Evolutionary conservation across 2,113 vertebrate genomes (phyloP).

Genomic region (Nanorana parkeri): DNA sequence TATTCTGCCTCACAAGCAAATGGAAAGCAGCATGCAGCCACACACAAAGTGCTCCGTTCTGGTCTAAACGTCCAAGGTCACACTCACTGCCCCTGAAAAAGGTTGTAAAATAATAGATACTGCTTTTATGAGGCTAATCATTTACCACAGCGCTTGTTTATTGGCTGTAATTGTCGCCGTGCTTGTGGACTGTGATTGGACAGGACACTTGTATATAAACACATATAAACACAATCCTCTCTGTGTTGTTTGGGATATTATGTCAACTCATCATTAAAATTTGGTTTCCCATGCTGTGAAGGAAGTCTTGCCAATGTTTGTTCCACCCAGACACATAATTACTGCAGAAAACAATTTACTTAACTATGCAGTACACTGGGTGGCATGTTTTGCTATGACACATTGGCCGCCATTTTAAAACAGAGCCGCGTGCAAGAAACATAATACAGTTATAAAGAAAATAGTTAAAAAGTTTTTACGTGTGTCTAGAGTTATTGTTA

Average conservation of each 20-base stretch:
- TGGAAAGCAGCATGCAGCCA: too few relatives aligned
- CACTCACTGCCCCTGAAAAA: constrained; percentile 28
- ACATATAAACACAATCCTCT: background rate
- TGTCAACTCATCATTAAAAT: background rate
- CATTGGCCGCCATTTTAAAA: too few relatives aligned
- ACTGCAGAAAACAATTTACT: background rate
- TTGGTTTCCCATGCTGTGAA: background rate
- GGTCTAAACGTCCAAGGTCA: constrained; percentile 40
- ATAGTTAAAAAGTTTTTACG: too few relatives aligned
- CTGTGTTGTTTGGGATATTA: background rate
- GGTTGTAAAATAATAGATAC: constrained; percentile 45
- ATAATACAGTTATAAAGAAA: too few relatives aligned
- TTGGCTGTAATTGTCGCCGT: constrained; percentile 6
- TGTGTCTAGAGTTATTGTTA: too few relatives aligned
- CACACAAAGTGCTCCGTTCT: background rate
- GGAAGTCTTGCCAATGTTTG: background rate
- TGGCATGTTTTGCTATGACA: background rate
- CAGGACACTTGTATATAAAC: background rate
- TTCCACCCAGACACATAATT: background rate
- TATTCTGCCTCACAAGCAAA: too few relatives aligned
- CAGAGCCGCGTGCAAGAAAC: too few relatives aligned
- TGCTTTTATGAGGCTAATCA: constrained; percentile 43
- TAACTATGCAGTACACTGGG: background rate
- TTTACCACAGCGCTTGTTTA: constrained; percentile 35
- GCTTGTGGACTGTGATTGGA: constrained; percentile 16